phyloP scores from a whole-genome alignment of 2,113 vertebrate species.

The Silurus asotus region DNA sequence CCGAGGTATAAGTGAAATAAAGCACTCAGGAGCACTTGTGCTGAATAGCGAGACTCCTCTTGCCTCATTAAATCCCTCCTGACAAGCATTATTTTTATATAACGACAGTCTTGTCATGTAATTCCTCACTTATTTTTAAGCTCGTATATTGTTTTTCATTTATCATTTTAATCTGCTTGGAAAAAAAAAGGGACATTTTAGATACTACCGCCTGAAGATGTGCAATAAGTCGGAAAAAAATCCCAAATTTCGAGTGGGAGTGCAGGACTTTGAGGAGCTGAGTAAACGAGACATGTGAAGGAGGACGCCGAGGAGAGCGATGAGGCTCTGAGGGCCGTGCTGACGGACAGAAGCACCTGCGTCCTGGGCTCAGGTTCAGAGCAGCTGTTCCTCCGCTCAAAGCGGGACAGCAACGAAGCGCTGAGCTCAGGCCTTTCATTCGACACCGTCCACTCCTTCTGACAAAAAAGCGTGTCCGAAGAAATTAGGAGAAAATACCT shows the following conservation, averaged over 20 bases:
- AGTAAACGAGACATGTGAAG: not conserved
- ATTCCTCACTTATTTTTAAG: not conserved
- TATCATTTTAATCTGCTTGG: no score
- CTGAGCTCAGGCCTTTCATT: constrained; percentile 71
- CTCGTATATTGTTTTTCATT: no score
- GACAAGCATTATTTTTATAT: not conserved
- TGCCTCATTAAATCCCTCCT: not conserved
- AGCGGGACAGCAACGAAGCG: constrained; percentile 67
- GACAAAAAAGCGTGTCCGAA: constrained; percentile 59
- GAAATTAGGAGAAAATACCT: not conserved
- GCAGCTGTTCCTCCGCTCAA: constrained; percentile 73
- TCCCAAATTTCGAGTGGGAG: not conserved
- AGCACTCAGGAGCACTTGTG: not conserved
- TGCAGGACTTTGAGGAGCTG: not conserved
- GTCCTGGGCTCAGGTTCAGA: constrained; percentile 71
- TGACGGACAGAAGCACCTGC: constrained; percentile 74
- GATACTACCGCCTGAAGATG: not conserved
- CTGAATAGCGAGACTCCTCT: not conserved
- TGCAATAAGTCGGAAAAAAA: not conserved
- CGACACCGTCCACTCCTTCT: constrained; percentile 68
- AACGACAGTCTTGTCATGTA: not conserved
- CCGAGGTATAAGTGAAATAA: not conserved
- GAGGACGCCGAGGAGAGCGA: not conserved
- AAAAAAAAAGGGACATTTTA: no score
- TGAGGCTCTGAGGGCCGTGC: constrained; percentile 5